A percentile compares a stretch with the other conserved stretches of the same genome.
These are phyloP conservation scores for Eurystomus gularis DNA, from an alignment of 2,113 vertebrate genomes.

Conservation along the genomic window DNA sequence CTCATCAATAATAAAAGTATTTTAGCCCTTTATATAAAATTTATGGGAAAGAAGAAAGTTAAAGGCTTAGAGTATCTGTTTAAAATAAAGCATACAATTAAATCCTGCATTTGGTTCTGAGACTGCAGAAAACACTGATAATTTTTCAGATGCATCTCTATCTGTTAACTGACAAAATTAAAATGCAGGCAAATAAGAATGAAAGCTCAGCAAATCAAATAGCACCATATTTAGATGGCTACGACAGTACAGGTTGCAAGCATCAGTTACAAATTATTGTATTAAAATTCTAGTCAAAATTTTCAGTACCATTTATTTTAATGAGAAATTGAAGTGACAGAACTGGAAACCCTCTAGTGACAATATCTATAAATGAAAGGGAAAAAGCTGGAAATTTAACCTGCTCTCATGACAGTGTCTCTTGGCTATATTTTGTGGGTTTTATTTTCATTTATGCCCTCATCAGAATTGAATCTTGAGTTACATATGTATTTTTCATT, in stretches of 20 bases:
- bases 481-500: not conserved
- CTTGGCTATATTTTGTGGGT: not conserved
- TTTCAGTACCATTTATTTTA: conserved; percentile 33
- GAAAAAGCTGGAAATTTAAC: not conserved
- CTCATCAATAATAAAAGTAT: not conserved
- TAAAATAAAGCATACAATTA: not conserved
- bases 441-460: not conserved
- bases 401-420: not conserved
- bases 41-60: not conserved
- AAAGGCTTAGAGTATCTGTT: not conserved
- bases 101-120: not conserved
- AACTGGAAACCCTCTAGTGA: conserved; percentile 14
- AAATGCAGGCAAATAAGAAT: not conserved
- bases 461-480: not conserved
- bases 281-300: conserved; percentile 30
- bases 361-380: not conserved
- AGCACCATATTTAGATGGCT: not conserved
- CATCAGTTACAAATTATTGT: not conserved
- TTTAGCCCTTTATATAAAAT: not conserved
- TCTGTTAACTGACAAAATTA: not conserved
- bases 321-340: conserved; percentile 33
- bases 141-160: not conserved
- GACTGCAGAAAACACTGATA: not conserved
- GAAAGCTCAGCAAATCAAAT: not conserved
- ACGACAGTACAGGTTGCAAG: not conserved